Evolutionary conservation across 2,113 vertebrate species (phyloP), one percentile per base, ranked within the genome.

Genomic region (Dolichotis patagonum): DNA sequence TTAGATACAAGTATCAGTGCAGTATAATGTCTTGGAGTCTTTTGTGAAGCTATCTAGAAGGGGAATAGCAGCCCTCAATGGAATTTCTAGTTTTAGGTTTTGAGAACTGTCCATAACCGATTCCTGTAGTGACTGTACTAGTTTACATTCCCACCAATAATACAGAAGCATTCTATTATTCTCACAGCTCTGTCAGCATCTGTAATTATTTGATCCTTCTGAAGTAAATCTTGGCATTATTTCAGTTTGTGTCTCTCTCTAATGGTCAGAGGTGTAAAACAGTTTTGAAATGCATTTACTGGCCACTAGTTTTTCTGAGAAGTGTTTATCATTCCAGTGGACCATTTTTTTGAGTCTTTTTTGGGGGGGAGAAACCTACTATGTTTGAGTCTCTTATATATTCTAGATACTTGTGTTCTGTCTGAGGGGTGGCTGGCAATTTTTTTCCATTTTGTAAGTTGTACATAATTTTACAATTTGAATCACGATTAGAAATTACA

Each of bases 391-490:
- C 38, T 38, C 7, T 71, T 38, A n/a, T 38, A 10, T 38, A 14
- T 17, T 35, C 65, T 67, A 17, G 32, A 67, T 35, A 35, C 32
- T 67, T 13, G 14, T 35, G 13, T 67, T 35, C 32, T 62, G 60
- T 65, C 63, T 69, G 67, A 71, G 17, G 7, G 38, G 20, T 69
- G n/a, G 35, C 67, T 69, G 67, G 19, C 67, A 22, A 19, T 4
- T 69, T 38, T 71, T 71, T 71, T 38, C n/a, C 67, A 22, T 38
- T 71, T 8, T 71, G 35, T 38, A 71, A 38, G 7, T 71, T 71
- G 19, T 69, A 1, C 17, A 38, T 8, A 69, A 69, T 69, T 97
- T 97, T 97, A 91, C 54, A 97, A 73, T 71, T 90, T 16, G 62
- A 97, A 97, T 56, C 65, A 30, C 69, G n/a, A n/a, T n/a, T n/a